These are phyloP conservation scores for Ernsta delagoae DNA, from an alignment of 2,888 invertebrate species.

Conservation along the genomic window DNA sequence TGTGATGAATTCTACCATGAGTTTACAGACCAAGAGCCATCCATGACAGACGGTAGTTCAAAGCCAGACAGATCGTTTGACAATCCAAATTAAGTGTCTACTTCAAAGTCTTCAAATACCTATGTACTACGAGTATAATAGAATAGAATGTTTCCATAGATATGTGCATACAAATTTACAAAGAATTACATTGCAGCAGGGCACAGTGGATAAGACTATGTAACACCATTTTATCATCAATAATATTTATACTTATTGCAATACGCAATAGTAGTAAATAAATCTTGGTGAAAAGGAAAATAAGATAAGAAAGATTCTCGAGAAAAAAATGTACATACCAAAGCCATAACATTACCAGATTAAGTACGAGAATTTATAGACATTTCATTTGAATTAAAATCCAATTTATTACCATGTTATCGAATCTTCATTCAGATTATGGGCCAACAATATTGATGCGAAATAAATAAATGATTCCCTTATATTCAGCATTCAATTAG, in stretches of 20 bases:
- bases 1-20: not conserved
- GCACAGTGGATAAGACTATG: too few species aligned
- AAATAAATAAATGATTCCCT: conserved; percentile 34
- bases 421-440: conserved; percentile 20
- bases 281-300: too few species aligned
- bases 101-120: not conserved
- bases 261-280: too few species aligned
- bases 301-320: too few species aligned
- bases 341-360: not conserved
- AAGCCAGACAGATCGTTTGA: conserved; percentile 1
- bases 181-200: too few species aligned
- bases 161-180: too few species aligned
- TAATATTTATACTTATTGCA: too few species aligned
- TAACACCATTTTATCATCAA: too few species aligned
- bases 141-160: too few species aligned
- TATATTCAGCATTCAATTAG: conserved; percentile 38
- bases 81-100: not conserved
- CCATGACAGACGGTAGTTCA: not conserved
- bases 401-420: conserved; percentile 30
- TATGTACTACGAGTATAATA: not conserved
- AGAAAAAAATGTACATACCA: not conserved
- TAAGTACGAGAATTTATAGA: not conserved
- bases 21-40: not conserved
- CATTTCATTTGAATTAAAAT: conserved; percentile 17
- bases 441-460: conserved; percentile 29